Conservation (phyloP, 2,888 invertebrate genomes). For the Tanytarsus gracilentus region DNA sequence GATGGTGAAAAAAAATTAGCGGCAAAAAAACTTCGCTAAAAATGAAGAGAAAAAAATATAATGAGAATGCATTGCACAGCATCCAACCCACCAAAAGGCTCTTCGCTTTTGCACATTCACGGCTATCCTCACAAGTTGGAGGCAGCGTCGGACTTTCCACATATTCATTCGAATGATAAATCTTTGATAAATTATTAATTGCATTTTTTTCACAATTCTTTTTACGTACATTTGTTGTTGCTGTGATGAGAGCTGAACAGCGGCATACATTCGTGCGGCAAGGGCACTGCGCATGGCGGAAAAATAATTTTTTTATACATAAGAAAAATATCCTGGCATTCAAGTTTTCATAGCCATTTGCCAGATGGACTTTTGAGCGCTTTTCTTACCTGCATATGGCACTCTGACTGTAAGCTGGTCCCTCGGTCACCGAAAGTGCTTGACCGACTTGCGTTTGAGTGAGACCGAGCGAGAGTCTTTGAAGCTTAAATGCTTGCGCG, state of each 20-base stretch:
- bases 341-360: background rate
- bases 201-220: constrained; percentile 7
- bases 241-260: constrained; percentile 83
- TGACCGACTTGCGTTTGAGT: constrained; percentile 98
- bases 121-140: constrained; percentile 23
- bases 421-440: constrained; percentile 90
- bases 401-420: constrained; percentile 97
- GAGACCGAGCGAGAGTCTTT: constrained; percentile 83
- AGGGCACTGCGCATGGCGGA: constrained; percentile 64
- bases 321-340: background rate
- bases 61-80: too few relatives aligned
- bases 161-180: constrained; percentile 33
- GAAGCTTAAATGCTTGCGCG: constrained; percentile 92
- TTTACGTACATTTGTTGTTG: constrained; percentile 87
- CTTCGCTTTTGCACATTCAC: too few relatives aligned
- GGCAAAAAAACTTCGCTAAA: too few relatives aligned
- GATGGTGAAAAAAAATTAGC: background rate
- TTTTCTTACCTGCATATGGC: constrained; percentile 90
- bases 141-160: constrained; percentile 36
- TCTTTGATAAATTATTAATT: constrained; percentile 26
- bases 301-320: background rate
- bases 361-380: background rate
- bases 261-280: constrained; percentile 93
- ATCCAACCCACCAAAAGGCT: background rate
- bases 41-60: too few relatives aligned